Evolutionary conservation across 1,140 invertebrate genomes (phyloP).

Genomic region (Drosophila nebulosa): DNA sequence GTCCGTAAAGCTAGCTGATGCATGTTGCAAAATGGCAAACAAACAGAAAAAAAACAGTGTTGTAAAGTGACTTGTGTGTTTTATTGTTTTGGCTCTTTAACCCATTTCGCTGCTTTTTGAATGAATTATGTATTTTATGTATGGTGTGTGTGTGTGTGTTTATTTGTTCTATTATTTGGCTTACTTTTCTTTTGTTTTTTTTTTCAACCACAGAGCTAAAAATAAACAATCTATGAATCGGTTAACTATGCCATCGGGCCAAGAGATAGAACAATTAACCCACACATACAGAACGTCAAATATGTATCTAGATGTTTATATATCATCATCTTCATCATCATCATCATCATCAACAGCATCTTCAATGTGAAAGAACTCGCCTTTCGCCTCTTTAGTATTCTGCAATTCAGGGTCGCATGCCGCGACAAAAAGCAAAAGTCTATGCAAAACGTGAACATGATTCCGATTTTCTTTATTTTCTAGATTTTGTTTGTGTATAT

Average conservation of each 20-base stretch:
- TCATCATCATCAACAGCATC: conserved; percentile 45
- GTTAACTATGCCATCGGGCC: conserved; percentile 21
- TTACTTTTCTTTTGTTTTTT: background rate
- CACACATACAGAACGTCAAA: conserved; percentile 25
- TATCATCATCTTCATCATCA: conserved; percentile 24
- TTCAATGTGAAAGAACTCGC: conserved; percentile 59
- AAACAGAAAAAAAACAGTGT: background rate
- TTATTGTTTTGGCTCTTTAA: background rate
- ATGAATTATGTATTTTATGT: background rate
- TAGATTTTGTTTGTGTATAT: conserved; percentile 2
- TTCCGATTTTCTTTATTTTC: background rate
- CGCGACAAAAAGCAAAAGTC: conserved; percentile 66
- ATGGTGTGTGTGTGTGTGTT: background rate
- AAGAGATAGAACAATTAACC: conserved; percentile 44
- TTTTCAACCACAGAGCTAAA: conserved; percentile 13
- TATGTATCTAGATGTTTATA: conserved; percentile 10
- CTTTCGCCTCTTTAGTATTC: conserved; percentile 5
- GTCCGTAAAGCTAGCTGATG: no score
- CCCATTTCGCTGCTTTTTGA: background rate
- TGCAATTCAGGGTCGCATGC: conserved; percentile 57
- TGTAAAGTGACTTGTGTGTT: background rate
- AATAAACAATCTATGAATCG: conserved; percentile 23
- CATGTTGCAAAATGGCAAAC: background rate
- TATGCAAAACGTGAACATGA: conserved; percentile 30
- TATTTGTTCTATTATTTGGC: background rate